Conservation (phyloP, 2,797 vertebrate species). For the Onychomys leucogaster region DNA sequence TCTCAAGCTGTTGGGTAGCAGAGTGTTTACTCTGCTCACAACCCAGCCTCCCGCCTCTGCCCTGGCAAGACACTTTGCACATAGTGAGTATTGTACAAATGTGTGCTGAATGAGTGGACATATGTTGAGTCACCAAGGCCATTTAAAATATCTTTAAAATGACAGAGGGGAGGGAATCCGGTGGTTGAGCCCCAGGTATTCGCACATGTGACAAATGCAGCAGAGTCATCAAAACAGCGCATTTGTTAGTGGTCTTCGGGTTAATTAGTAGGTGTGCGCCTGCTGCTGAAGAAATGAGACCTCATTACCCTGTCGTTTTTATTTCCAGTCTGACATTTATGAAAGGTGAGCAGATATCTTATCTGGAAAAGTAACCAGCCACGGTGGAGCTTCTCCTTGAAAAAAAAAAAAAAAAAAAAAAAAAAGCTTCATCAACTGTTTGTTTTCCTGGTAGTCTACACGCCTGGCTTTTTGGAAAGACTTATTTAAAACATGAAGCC, state of each 20-base stretch:
- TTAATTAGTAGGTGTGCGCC: constrained; percentile 57
- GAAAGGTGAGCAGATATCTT: constrained; percentile 77
- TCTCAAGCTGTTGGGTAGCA: not conserved
- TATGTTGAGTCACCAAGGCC: constrained; percentile 43
- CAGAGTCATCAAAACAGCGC: constrained; percentile 4
- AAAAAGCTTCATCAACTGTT: constrained; percentile 48
- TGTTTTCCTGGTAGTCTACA: constrained; percentile 68
- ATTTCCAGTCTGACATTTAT: constrained; percentile 78
- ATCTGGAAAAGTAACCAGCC: constrained; percentile 61
- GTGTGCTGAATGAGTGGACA: not conserved
- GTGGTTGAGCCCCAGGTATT: not conserved
- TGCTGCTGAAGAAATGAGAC: constrained; percentile 63
- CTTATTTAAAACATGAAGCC: constrained; percentile 65
- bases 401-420: constrained; percentile 45
- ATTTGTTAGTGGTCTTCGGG: constrained; percentile 55
- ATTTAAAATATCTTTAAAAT: constrained; percentile 67
- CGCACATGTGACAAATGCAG: not conserved
- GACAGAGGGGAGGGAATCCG: constrained; percentile 30
- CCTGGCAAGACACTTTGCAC: not conserved
- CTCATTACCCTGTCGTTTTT: constrained; percentile 72
- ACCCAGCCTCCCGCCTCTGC: not conserved
- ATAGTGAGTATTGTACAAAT: constrained; percentile 1
- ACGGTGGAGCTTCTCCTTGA: constrained; percentile 6
- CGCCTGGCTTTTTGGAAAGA: constrained; percentile 60
- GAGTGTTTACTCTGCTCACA: not conserved